Evolutionary conservation across 2,888 invertebrate species (phyloP), one percentile per base, ranked within the genome.

Genomic region (Leptinotarsa juncta): DNA sequence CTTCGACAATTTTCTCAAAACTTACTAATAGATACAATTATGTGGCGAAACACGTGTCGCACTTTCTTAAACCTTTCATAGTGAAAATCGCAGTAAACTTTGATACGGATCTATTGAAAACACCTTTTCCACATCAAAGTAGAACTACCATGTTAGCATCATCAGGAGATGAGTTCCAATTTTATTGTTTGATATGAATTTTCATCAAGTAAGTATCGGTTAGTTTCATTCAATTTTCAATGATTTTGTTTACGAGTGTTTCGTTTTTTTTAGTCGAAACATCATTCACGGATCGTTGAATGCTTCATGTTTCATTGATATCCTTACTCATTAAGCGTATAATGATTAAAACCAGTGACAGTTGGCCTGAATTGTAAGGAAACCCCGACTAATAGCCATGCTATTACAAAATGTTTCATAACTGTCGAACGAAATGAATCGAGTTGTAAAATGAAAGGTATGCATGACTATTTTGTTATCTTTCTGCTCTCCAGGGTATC

Each of bases 351-450:
- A 57, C 20, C 57, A 53, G 53, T 18, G 23, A 57, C 57, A 57
- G 57, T 57, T 57, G 57, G 57, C 57, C 57, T 57, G 26, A 57
- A 57, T 57, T 20, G 4, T 57, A 23, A 20, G 57, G 57, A 57
- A n/a, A 57, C 23, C 23, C 57, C 57, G 57, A 20, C 53, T 53
- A 53, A 53, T 57, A 23, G 23, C 14, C 57, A 26, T 57, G 57
- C 26, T 23, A 23, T 57, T 57, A 23, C 57, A 23, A 57, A 57
- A 23, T 57, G 15, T 57, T 57, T 57, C 57, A 57, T 57, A 57
- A 57, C 57, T 15, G 57, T 23, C 57, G 57, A 57, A 23, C 57
- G 57, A 57, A 57, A 57, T 57, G 57, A 57, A 57, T 57, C 57
- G 23, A 23, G 57, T 57, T 23, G 57, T 57, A 23, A 20, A 57